Percentiles rank a stretch among this genome's conserved stretches.
Evolutionary conservation across 2,113 vertebrate genomes (phyloP).

Genomic region (Hemiprocne comata): DNA sequence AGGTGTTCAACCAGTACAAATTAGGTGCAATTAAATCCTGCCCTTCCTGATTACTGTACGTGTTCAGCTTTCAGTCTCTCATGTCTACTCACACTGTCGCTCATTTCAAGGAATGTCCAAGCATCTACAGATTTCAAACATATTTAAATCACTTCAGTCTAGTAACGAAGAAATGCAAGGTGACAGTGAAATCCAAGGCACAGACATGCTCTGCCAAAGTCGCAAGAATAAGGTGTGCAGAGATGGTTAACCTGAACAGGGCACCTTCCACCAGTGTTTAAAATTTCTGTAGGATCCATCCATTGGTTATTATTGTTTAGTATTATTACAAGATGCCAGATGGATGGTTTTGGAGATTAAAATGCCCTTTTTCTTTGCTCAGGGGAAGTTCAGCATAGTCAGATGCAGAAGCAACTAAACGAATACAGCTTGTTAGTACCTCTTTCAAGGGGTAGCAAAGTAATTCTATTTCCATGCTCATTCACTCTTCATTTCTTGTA

Average conservation of each 20-base stretch:
- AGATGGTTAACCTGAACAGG: background rate
- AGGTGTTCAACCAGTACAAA: constrained; percentile 59
- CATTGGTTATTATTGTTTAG: background rate
- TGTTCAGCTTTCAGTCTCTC: constrained; percentile 25
- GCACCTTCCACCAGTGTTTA: background rate
- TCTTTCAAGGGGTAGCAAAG: background rate
- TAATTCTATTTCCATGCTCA: background rate
- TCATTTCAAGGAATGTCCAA: constrained; percentile 17
- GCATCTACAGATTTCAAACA: background rate
- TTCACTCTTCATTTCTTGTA: constrained; percentile 25
- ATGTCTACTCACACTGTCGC: background rate
- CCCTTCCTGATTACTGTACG: background rate
- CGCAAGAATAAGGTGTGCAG: background rate
- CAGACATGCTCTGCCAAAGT: background rate
- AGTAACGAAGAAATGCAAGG: background rate
- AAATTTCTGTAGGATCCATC: background rate
- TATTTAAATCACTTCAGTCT: background rate
- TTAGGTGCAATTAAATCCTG: constrained; percentile 49
- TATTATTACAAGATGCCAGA: background rate
- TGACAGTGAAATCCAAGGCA: background rate
- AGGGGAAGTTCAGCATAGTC: background rate
- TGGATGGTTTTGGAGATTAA: background rate
- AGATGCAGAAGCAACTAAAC: background rate
- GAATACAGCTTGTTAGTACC: background rate
- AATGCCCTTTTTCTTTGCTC: background rate